Evolutionary conservation across 30 jellyfish, hydroid and myxozoan genomes (phyloP).

Genomic region (Mastigias papua): DNA sequence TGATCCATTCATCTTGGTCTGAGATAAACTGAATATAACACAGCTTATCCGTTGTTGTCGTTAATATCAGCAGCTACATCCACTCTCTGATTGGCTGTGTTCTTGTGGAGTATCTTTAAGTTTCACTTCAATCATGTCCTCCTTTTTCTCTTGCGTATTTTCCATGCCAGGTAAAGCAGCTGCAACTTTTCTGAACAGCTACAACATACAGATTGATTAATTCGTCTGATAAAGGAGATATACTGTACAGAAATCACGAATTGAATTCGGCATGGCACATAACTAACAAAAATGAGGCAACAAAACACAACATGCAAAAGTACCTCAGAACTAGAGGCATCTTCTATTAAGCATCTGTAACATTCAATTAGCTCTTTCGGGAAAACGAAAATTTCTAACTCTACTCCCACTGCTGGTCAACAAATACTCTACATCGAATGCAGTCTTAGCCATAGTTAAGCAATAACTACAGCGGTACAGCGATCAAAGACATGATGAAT

Average conservation of each 20-base stretch:
- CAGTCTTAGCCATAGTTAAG: too few species aligned
- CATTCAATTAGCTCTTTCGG: too few species aligned
- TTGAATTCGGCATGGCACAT: too few species aligned
- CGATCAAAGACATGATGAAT: too few species aligned
- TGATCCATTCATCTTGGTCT: neutral
- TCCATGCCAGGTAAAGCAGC: conserved; percentile 99
- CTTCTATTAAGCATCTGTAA: too few species aligned
- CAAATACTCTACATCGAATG: too few species aligned
- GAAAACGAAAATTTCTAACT: too few species aligned
- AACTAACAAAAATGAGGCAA: too few species aligned
- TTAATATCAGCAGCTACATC: conserved; percentile 80
- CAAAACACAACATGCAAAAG: too few species aligned
- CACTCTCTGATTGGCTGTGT: conserved; percentile 92
- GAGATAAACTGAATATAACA: neutral
- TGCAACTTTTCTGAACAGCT: conserved; percentile 96
- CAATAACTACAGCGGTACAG: too few species aligned
- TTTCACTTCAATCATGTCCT: conserved; percentile 95
- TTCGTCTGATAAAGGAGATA: neutral
- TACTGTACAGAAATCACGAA: neutral
- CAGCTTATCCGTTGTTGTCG: neutral
- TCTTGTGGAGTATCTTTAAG: conserved; percentile 97
- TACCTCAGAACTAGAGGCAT: too few species aligned
- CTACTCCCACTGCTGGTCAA: too few species aligned
- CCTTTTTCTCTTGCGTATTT: conserved; percentile 93
- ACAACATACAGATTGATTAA: neutral